Evolutionary conservation across 2,113 vertebrate genomes (phyloP), one percentile per base, ranked within the genome.

Genomic region (Lepidothrix coronata): DNA sequence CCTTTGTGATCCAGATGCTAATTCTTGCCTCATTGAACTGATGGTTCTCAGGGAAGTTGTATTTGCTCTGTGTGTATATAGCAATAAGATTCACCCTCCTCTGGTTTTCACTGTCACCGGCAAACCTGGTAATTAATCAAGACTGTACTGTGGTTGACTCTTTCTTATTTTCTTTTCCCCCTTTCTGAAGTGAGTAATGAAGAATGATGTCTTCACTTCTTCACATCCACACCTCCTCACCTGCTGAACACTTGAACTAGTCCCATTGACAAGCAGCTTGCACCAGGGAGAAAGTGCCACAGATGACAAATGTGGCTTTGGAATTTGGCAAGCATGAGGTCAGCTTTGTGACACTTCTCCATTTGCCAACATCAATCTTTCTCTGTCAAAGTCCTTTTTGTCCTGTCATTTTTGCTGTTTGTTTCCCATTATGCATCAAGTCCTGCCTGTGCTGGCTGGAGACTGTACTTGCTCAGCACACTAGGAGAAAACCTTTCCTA

Each of bases 41-140:
- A 74, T 93, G 78, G 76, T 77, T 95, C 84, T 96, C 80, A 67
- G 76, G 89, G 79, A 96, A 95, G 72, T 28, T 89, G 25, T 49
- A 35, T 83, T 89, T 93, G 65, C 12, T 39, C 91, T 95, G 28
- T n/a, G 48, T 41, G 2, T 81, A 71, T 65, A 70, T 58, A 62
- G 58, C 81, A 97, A 61, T 86, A 83, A 95, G 94, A 82, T 94
- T 89, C 58, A 61, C 37, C 77, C 43, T 91, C 63, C 75, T 75
- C 43, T 93, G 94, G 79, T 78, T 92, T 95, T 94, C 25, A 31
- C 70, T 96, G 86, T 97, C 95, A 95, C 91, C 95, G 95, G 93
- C 77, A 95, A 73, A 74, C 88, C 74, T 89, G 71, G 89, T 97
- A 96, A 97, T 98, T 97, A 98, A 97, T 98, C 97, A 98, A 95